Base-by-base conservation (phyloP, 1,140 invertebrate genomes). In the Eriocheir sinensis region DNA sequence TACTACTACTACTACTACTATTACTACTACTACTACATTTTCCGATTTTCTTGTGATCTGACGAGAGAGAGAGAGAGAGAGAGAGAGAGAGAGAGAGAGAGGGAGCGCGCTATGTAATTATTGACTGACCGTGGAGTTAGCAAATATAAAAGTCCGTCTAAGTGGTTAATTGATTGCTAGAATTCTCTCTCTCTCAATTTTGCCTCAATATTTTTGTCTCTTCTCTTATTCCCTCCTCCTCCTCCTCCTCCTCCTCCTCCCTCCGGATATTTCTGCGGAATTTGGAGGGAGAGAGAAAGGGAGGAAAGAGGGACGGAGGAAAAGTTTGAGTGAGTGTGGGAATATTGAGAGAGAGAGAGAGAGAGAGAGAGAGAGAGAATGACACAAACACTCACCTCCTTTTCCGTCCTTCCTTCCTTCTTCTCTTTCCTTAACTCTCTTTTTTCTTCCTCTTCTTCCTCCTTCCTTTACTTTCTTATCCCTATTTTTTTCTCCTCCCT, bases 351-450 rank as follows among this genome's bases (percentile, higher is more conserved):
- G 36, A 88, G 85, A 88, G 40, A 88, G 85, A 88, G 85, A 88
- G 85, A 88, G 85, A 88, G 85, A 88, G 85, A 85, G 81, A 85
- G 81, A 85, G 81, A 85, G 81, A 85, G 81, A 85, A 34, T 36
- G 81, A 85, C 38, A 88, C 12, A 40, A 72, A 72, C 53, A 72
- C 53, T 27, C 53, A 72, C 27, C 12, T 12, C 27, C 12, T 72
- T 12, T 72, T 12, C 53, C 53, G 27, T 12, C 27, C 53, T 72
- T 27, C 27, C 53, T 72, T 27, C 27, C 53, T 72, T 27, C 27
- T 27, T 72, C 53, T 72, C 53, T 72, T 27, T 72, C 53, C 27
- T 27, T 72, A 12, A 12, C 53, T 72, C 53, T 72, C 53, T 72
- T 27, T 72, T 27, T 72, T 27, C 27, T 27, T 72, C 53, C 27